These are phyloP conservation scores for Tamias sibiricus DNA, from an alignment of 2,113 vertebrate genomes.

Conservation along the genomic window DNA sequence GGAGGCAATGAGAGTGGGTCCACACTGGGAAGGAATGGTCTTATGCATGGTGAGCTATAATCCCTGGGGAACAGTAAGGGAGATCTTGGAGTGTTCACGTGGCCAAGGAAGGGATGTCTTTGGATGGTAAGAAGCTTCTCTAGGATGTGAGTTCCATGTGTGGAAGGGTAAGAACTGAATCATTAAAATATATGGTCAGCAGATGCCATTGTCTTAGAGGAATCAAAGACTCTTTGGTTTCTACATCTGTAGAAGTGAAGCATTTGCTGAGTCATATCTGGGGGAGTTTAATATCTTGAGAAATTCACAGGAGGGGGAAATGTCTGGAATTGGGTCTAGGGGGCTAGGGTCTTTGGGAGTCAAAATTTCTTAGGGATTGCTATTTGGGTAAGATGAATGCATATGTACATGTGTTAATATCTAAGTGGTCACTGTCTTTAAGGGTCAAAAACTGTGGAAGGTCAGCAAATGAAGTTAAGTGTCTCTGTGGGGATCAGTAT, in stretches of 20 bases:
- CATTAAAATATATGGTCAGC: constrained; percentile 40
- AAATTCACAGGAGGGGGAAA: neutral
- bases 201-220: constrained; percentile 34
- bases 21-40: neutral
- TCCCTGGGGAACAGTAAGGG: neutral
- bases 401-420: neutral
- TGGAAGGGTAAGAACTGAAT: constrained; percentile 42
- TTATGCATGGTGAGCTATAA: neutral
- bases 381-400: neutral
- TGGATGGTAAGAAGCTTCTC: constrained; percentile 38
- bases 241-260: constrained; percentile 1
- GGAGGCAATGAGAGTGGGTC: neutral
- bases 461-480: neutral
- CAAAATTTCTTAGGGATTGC: neutral
- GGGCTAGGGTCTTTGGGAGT: neutral
- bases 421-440: neutral
- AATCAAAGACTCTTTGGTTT: constrained; percentile 27
- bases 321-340: constrained; percentile 26
- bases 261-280: constrained; percentile 30
- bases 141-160: constrained; percentile 34
- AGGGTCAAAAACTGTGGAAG: neutral
- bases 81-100: neutral
- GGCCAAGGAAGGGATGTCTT: constrained; percentile 22
- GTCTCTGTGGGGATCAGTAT: neutral
- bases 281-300: constrained; percentile 14